Percentiles rank a stretch among this genome's conserved stretches.
phyloP scores from a whole-genome alignment of 2,797 vertebrate genomes.

The Cirrhinus molitorella region DNA sequence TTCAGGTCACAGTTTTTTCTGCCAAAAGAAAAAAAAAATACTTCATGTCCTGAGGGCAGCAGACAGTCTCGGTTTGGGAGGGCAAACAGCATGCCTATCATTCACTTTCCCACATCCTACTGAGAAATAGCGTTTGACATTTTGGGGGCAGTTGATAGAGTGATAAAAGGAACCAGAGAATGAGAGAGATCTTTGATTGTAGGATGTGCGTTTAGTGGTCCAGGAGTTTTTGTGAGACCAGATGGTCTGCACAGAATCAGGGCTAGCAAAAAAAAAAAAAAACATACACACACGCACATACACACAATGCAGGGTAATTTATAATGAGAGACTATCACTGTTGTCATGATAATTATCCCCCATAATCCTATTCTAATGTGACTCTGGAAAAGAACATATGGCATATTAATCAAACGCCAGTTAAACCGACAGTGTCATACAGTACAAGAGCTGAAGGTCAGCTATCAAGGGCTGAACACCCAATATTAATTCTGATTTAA shows the following conservation, averaged over 20 bases:
- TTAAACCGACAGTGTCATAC: conserved; percentile 22
- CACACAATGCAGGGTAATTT: conserved; percentile 28
- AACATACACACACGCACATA: background rate
- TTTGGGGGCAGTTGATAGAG: conserved; percentile 34
- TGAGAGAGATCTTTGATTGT: conserved; percentile 30
- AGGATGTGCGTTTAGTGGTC: conserved; percentile 43
- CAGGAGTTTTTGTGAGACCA: conserved; percentile 38
- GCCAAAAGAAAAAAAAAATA: background rate
- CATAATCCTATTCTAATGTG: conserved; percentile 63
- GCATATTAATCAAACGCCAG: conserved; percentile 54
- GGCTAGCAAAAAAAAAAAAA: background rate
- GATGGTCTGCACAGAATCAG: conserved; percentile 41
- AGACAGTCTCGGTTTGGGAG: conserved; percentile 31
- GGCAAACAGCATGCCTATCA: conserved; percentile 16
- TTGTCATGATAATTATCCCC: conserved; percentile 52
- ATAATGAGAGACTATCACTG: conserved; percentile 33
- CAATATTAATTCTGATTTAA: conserved; percentile 10
- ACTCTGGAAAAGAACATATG: conserved; percentile 55
- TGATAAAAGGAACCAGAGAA: conserved; percentile 9
- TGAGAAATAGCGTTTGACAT: conserved; percentile 38
- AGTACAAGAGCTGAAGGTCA: conserved; percentile 53
- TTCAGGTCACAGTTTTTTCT: background rate
- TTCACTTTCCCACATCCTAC: conserved; percentile 28
- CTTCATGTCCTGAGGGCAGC: background rate
- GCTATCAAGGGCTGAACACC: conserved; percentile 29